phyloP scores from a whole-genome alignment of 2,888 invertebrate genomes.

The Lordiphosa fenestrarum region DNA sequence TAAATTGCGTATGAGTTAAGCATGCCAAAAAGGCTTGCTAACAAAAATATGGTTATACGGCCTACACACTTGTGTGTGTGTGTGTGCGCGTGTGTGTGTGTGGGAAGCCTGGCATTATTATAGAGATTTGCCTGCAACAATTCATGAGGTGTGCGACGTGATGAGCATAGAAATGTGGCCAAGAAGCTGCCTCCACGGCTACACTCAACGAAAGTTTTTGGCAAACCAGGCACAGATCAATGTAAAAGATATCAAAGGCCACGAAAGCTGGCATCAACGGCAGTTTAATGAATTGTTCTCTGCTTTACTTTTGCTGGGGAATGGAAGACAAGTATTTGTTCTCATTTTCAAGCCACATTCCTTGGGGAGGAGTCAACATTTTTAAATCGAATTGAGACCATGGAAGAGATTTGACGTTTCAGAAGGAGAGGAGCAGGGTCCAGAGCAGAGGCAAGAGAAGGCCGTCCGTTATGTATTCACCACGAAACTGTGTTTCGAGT shows the following conservation, averaged over 20 bases:
- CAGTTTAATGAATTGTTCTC: constrained; percentile 9
- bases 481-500: no score
- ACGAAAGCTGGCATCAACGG: not conserved
- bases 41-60: constrained; percentile 20
- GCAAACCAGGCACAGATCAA: not conserved
- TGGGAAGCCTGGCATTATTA: constrained; percentile 8
- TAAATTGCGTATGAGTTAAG: constrained; percentile 29
- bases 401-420: no score
- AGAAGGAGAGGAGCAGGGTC: no score
- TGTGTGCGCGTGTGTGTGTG: constrained; percentile 1
- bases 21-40: constrained; percentile 19
- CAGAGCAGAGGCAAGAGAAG: no score
- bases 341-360: no score
- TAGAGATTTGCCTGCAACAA: constrained; percentile 29
- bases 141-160: constrained; percentile 41
- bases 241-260: not conserved
- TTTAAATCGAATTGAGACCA: no score
- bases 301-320: no score
- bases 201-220: constrained; percentile 1
- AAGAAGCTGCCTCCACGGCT: constrained; percentile 6
- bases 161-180: constrained; percentile 31
- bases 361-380: no score
- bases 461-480: no score
- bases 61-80: constrained; percentile 2
- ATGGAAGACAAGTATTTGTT: no score